Conservation (phyloP, 2,888 invertebrate genomes). For the Plebejus melissa region DNA sequence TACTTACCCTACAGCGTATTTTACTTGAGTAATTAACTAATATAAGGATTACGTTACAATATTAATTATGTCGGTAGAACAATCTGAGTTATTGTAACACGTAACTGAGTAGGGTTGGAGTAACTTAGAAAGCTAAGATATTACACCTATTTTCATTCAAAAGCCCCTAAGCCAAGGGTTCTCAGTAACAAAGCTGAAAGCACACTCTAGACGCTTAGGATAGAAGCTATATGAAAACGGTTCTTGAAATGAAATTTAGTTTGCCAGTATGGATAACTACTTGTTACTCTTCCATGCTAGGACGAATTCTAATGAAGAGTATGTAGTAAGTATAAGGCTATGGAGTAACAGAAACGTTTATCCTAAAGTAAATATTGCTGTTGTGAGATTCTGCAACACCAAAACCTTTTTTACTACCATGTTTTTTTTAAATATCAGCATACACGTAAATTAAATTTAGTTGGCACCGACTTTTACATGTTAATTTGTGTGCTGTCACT, state of each 20-base stretch:
- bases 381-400: too few relatives aligned
- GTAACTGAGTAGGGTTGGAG: not conserved
- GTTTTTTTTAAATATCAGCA: too few relatives aligned
- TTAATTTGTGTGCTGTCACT: too few relatives aligned
- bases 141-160: slow-evolving; percentile 8
- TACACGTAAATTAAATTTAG: too few relatives aligned
- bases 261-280: not conserved
- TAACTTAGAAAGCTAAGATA: not conserved
- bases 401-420: too few relatives aligned
- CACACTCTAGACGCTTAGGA: not conserved
- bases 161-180: not conserved
- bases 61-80: not conserved
- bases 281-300: too few relatives aligned
- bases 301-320: too few relatives aligned
- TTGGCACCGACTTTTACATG: too few relatives aligned
- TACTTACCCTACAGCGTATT: not conserved
- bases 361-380: too few relatives aligned
- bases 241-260: not conserved
- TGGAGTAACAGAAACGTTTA: too few relatives aligned
- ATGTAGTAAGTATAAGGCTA: too few relatives aligned
- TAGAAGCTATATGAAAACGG: not conserved
- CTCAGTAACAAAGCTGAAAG: not conserved
- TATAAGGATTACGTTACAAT: not conserved
- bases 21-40: not conserved
- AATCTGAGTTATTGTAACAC: not conserved